Percentiles rank a stretch among this genome's conserved stretches.
phyloP scores from a whole-genome alignment of 2,113 vertebrate genomes.

The Takifugu bimaculatus region DNA sequence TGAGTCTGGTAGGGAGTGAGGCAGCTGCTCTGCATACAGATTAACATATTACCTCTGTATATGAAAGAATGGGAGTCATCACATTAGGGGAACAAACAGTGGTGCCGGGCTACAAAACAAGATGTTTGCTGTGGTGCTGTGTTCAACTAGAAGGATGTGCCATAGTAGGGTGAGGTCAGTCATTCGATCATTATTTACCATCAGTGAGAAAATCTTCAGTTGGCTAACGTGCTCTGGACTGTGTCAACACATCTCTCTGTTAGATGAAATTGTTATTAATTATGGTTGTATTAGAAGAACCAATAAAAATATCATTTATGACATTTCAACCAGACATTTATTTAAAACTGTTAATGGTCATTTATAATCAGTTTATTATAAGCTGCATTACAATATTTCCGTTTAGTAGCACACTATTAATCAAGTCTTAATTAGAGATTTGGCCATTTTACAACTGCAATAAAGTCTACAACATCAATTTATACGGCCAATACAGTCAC shows the following conservation, averaged over 20 bases:
- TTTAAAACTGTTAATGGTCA: too few species aligned
- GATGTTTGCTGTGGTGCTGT: constrained; percentile 37
- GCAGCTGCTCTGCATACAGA: constrained; percentile 57
- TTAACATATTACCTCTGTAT: constrained; percentile 54
- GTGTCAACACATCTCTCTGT: neutral
- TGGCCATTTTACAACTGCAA: too few species aligned
- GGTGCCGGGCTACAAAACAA: constrained; percentile 48
- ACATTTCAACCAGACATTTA: too few species aligned
- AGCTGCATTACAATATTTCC: too few species aligned
- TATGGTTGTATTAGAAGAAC: neutral
- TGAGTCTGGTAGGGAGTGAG: constrained; percentile 25
- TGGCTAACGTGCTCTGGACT: neutral
- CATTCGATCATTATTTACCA: neutral
- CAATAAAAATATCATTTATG: too few species aligned
- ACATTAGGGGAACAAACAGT: constrained; percentile 52
- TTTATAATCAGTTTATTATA: too few species aligned
- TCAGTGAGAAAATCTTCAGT: constrained; percentile 20
- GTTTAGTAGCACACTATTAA: too few species aligned
- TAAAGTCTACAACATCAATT: too few species aligned
- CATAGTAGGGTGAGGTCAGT: neutral
- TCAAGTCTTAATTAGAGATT: too few species aligned
- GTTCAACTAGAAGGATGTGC: constrained; percentile 24
- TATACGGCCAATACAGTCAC: too few species aligned
- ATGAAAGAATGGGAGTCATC: constrained; percentile 35
- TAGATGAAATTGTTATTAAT: neutral